Conservation (phyloP, 1,140 invertebrate genomes). For the Argopecten irradians region DNA sequence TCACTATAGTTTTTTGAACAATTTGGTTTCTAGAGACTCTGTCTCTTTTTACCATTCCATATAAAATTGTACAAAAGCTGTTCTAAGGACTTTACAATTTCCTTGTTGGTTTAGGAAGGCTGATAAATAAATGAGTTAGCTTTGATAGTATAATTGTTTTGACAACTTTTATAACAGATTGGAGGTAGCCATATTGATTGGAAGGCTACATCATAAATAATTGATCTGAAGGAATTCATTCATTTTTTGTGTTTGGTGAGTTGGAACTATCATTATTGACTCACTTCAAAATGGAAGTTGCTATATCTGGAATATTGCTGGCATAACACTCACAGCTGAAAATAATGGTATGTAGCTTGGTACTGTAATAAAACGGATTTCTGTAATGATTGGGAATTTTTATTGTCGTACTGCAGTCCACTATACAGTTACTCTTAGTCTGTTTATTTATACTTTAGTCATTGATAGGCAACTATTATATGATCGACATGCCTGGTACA, state of each 20-base stretch:
- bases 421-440: not conserved
- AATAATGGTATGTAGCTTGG: not conserved
- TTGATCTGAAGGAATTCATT: constrained; percentile 18
- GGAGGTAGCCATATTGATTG: not conserved
- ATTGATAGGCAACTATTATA: constrained; percentile 22
- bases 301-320: not conserved
- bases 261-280: not conserved
- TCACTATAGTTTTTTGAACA: too few species aligned
- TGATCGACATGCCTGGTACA: not conserved
- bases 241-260: not conserved
- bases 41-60: too few species aligned
- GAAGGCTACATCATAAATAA: not conserved
- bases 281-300: not conserved
- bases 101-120: too few species aligned
- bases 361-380: too few species aligned
- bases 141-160: too few species aligned
- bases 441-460: not conserved
- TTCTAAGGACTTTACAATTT: too few species aligned
- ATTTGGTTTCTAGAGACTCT: too few species aligned
- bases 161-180: not conserved
- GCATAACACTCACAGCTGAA: not conserved
- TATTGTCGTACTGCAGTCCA: not conserved
- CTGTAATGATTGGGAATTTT: too few species aligned
- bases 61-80: too few species aligned
- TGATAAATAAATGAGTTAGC: too few species aligned